Evolutionary conservation across 2,797 vertebrate species (phyloP).

Genomic region (Tarsius wallacei): DNA sequence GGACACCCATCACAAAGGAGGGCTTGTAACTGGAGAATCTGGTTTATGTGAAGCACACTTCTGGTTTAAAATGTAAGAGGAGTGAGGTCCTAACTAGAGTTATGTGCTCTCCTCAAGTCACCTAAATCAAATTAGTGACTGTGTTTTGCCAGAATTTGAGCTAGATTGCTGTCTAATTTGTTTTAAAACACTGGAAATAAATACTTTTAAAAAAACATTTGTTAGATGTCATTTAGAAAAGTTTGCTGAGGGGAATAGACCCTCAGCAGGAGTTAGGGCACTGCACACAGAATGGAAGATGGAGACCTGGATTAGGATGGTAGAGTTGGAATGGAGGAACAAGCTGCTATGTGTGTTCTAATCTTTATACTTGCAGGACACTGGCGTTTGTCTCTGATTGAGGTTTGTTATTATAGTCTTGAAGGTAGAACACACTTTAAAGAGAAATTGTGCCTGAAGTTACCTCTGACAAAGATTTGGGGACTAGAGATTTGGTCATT

Average conservation of each 20-base stretch:
- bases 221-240: slow-evolving; percentile 24
- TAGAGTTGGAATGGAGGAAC: neutral
- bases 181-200: slow-evolving; percentile 22
- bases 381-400: neutral
- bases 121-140: neutral
- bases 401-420: slow-evolving; percentile 38
- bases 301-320: neutral
- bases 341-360: neutral
- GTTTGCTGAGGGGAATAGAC: neutral
- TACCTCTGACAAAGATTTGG: slow-evolving; percentile 6
- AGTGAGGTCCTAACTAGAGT: neutral
- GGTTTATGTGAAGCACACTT: neutral
- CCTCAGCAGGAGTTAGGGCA: neutral
- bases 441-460: slow-evolving; percentile 27
- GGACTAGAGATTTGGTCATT: neutral
- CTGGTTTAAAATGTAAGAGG: neutral
- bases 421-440: slow-evolving; percentile 15
- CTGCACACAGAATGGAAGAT: neutral
- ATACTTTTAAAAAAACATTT: slow-evolving; percentile 19
- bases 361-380: neutral
- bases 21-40: neutral
- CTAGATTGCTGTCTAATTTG: neutral
- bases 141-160: neutral
- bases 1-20: no score
- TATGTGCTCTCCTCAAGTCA: neutral